These are phyloP conservation scores for Cataglyphis altisquamis DNA, from an alignment of 2,888 invertebrate species.

Conservation along the genomic window DNA sequence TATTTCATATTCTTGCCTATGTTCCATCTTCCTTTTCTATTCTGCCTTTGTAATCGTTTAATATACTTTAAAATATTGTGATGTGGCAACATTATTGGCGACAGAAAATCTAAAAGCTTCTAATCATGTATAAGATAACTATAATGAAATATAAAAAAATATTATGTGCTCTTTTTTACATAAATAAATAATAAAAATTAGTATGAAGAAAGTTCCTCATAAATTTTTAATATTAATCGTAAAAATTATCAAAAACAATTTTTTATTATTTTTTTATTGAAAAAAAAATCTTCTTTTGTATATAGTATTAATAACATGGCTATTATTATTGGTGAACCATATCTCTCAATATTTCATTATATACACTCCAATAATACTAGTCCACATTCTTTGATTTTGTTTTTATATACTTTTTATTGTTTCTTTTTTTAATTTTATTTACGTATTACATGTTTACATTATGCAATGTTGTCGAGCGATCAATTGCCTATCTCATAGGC, in stretches of 20 bases:
- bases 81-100: background rate
- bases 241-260: background rate
- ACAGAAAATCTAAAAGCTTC: background rate
- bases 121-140: background rate
- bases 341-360: background rate
- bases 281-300: background rate
- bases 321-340: background rate
- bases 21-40: slow-evolving; percentile 48
- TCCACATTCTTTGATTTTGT: background rate
- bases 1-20: slow-evolving; percentile 73
- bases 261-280: background rate
- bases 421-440: too few relatives aligned
- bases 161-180: background rate
- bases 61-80: slow-evolving; percentile 1
- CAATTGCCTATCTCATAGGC: background rate
- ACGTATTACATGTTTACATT: background rate
- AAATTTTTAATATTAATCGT: slow-evolving; percentile 4
- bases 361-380: background rate
- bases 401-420: too few relatives aligned
- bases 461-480: background rate
- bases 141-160: slow-evolving; percentile 5
- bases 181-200: background rate
- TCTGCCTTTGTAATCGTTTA: slow-evolving; percentile 57
- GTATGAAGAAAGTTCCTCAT: background rate
- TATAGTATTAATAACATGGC: background rate